These are phyloP conservation scores for Tetramorium bicarinatum DNA, from an alignment of 2,888 invertebrate species.

Conservation along the genomic window DNA sequence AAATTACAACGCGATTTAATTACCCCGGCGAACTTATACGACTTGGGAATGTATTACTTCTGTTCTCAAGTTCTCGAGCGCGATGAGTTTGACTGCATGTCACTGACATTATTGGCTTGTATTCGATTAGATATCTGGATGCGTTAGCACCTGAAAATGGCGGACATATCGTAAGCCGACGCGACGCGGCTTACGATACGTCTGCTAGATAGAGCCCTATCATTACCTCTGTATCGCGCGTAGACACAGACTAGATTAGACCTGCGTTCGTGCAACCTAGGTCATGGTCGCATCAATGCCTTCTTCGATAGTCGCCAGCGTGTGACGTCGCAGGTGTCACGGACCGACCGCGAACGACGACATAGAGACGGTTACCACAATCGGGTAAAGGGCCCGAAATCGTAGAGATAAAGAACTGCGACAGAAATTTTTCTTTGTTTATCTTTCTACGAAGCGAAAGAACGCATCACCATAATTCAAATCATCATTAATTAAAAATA, in stretches of 20 bases:
- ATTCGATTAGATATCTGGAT: conserved; percentile 77
- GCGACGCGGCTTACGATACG: too few species aligned
- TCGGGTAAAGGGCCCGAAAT: conserved; percentile 23
- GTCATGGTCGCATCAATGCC: conserved; percentile 80
- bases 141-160: conserved; percentile 62
- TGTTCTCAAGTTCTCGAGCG: not conserved
- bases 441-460: conserved; percentile 10
- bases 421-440: too few species aligned
- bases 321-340: conserved; percentile 47
- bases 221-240: conserved; percentile 77
- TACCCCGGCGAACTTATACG: not conserved
- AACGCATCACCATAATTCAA: not conserved
- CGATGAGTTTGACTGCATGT: not conserved
- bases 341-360: not conserved
- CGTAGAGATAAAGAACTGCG: conserved; percentile 24
- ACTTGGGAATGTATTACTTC: not conserved
- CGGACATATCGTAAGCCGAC: conserved; percentile 79
- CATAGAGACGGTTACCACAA: not conserved
- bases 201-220: conserved; percentile 81
- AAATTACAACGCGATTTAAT: not conserved
- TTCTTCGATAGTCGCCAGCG: conserved; percentile 59
- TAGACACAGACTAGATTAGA: conserved; percentile 82
- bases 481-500: not conserved
- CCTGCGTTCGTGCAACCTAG: conserved; percentile 78
- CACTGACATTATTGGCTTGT: conserved; percentile 52